These are phyloP conservation scores for Oncopeltus fasciatus DNA, from an alignment of 1,140 invertebrate genomes.

Conservation along the genomic window DNA sequence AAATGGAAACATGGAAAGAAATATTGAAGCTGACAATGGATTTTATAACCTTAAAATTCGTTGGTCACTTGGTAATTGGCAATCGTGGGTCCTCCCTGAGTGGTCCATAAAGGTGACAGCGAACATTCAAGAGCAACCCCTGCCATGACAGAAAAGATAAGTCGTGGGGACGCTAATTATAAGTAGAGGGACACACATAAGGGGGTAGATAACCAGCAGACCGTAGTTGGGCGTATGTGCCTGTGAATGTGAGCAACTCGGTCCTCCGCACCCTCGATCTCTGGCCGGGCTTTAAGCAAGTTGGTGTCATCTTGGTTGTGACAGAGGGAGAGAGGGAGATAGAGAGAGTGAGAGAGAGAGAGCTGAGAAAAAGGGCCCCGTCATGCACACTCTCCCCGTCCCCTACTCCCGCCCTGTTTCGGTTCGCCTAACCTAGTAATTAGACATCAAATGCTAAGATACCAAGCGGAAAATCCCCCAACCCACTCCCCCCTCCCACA, in stretches of 20 bases:
- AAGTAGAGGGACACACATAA: neutral
- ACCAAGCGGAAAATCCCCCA: slow-evolving; percentile 18
- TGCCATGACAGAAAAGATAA: neutral
- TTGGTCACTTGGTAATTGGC: no score
- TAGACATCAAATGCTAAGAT: slow-evolving; percentile 22
- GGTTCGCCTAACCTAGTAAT: slow-evolving; percentile 21
- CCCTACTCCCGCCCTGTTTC: slow-evolving; percentile 14
- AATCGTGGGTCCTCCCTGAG: no score
- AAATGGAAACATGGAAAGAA: no score
- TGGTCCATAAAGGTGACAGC: no score
- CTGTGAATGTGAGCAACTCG: neutral
- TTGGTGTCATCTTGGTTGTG: slow-evolving; percentile 18
- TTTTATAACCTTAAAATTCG: no score
- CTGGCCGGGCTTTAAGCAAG: neutral
- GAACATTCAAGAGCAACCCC: no score
- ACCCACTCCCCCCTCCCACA: slow-evolving; percentile 7
- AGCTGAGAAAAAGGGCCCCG: slow-evolving; percentile 7
- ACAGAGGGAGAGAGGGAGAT: slow-evolving; percentile 10
- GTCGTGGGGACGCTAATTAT: neutral
- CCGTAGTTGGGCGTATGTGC: neutral
- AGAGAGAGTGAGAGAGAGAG: neutral
- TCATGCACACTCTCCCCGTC: slow-evolving; percentile 16
- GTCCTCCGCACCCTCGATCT: no score
- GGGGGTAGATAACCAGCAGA: neutral
- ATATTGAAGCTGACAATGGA: no score